Percentiles rank a stretch among this genome's conserved stretches.
These are phyloP conservation scores for Meiosimyza decipiens DNA, from an alignment of 2,888 invertebrate species.

Conservation along the genomic window DNA sequence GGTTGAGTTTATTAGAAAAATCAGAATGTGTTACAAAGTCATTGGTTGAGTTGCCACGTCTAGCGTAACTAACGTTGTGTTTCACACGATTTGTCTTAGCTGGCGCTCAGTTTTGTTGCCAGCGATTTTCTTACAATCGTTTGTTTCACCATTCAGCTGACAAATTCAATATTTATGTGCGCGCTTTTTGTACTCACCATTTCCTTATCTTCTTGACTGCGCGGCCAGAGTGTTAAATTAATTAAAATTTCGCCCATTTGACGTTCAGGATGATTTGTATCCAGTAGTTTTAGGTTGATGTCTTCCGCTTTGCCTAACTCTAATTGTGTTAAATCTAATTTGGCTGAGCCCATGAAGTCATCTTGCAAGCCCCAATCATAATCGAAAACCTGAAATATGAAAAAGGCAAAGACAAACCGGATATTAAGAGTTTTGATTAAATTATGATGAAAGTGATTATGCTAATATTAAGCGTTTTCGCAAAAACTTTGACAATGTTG, in stretches of 20 bases:
- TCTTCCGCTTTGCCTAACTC: constrained; percentile 84
- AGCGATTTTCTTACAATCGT: too few relatives aligned
- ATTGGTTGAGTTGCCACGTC: background rate
- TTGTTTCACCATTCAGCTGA: too few relatives aligned
- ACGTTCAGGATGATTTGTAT: constrained; percentile 70
- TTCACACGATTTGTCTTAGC: background rate
- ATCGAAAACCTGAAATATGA: constrained; percentile 81
- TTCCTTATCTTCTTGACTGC: constrained; percentile 94
- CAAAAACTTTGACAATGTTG: too few relatives aligned
- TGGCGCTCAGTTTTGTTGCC: background rate
- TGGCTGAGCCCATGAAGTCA: constrained; percentile 96
- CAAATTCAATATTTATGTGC: too few relatives aligned
- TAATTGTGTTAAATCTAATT: constrained; percentile 83
- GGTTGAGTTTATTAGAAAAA: too few relatives aligned
- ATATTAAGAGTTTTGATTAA: too few relatives aligned
- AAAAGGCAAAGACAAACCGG: too few relatives aligned
- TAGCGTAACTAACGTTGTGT: constrained; percentile 4
- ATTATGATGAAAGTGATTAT: too few relatives aligned
- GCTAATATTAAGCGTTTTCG: too few relatives aligned
- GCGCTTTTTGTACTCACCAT: constrained; percentile 72
- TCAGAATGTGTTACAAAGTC: too few relatives aligned
- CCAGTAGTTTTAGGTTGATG: constrained; percentile 81
- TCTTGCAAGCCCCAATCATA: constrained; percentile 98
- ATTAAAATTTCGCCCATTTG: constrained; percentile 88
- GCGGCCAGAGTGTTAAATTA: constrained; percentile 88